Percentiles rank a stretch among this genome's conserved stretches.
Conservation (phyloP, 2,113 vertebrate genomes). For the Astur gentilis region DNA sequence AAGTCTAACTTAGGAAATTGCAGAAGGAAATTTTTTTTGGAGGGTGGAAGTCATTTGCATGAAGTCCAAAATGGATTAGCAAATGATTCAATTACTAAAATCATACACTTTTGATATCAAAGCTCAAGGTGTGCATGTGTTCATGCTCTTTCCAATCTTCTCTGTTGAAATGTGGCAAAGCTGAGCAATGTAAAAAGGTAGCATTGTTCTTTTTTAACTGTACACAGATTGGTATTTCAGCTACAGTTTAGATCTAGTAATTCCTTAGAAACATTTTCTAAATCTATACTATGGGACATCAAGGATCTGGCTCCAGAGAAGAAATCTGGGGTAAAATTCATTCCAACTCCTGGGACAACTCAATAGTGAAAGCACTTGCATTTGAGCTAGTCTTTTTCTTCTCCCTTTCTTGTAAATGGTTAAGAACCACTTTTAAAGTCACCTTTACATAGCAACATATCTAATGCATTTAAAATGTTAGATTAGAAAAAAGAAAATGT, state of each 20-base stretch:
- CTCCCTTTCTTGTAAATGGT: background rate
- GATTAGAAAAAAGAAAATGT: background rate
- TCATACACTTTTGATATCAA: background rate
- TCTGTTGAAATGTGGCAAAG: background rate
- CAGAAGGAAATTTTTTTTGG: background rate
- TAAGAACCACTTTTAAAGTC: background rate
- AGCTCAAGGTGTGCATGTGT: accelerated
- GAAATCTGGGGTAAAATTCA: background rate
- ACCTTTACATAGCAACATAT: background rate
- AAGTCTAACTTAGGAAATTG: background rate
- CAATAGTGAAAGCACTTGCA: background rate
- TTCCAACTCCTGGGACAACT: background rate
- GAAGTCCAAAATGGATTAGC: background rate
- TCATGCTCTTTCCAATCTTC: background rate
- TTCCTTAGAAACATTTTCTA: background rate
- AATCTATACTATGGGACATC: background rate
- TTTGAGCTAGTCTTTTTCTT: background rate
- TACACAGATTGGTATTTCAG: background rate
- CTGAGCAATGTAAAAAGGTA: background rate
- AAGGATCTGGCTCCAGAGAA: background rate
- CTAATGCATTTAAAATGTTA: background rate
- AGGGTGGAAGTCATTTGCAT: background rate
- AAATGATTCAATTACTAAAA: background rate
- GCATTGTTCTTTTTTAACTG: background rate
- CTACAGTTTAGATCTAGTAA: background rate